A percentile compares a stretch with the other conserved stretches of the same genome.
Evolutionary conservation across 2,888 invertebrate genomes (phyloP).

Genomic region (Pristionchus arcanus): DNA sequence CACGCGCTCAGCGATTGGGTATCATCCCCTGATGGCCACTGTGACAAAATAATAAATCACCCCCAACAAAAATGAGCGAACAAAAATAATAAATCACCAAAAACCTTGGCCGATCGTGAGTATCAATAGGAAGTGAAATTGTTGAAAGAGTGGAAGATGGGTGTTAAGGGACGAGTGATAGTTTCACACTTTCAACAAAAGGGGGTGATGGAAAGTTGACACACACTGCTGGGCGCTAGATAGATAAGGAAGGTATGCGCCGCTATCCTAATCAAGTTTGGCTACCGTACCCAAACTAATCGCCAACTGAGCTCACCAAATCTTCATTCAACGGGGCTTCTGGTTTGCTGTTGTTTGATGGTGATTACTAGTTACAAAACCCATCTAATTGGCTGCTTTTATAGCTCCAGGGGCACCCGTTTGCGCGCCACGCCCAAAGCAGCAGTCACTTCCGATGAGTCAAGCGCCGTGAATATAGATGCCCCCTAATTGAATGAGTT

Average conservation of each 20-base stretch:
- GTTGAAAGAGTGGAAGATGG: neutral
- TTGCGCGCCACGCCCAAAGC: neutral
- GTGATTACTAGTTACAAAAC: neutral
- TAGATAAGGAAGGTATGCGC: constrained; percentile 18
- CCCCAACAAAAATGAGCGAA: neutral
- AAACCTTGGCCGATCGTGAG: neutral
- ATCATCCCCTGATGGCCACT: neutral
- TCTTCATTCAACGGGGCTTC: constrained; percentile 6
- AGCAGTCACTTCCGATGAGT: neutral
- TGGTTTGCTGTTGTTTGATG: neutral
- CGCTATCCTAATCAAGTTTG: neutral
- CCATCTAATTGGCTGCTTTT: constrained; percentile 15
- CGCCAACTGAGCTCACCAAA: constrained; percentile 38
- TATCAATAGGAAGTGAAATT: constrained; percentile 13
- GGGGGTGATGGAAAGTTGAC: neutral
- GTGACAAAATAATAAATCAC: neutral
- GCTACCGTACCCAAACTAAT: constrained; percentile 5
- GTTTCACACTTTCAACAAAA: neutral
- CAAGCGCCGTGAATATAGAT: neutral
- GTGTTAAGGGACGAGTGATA: neutral
- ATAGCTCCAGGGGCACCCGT: constrained; percentile 10
- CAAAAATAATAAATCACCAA: constrained; percentile 6
- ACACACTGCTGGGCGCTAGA: constrained; percentile 1
- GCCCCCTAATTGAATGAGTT: constrained; percentile 34
- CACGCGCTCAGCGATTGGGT: neutral